Evolutionary conservation across 2,113 vertebrate species (phyloP).

Genomic region (Osmerus eperlanus): DNA sequence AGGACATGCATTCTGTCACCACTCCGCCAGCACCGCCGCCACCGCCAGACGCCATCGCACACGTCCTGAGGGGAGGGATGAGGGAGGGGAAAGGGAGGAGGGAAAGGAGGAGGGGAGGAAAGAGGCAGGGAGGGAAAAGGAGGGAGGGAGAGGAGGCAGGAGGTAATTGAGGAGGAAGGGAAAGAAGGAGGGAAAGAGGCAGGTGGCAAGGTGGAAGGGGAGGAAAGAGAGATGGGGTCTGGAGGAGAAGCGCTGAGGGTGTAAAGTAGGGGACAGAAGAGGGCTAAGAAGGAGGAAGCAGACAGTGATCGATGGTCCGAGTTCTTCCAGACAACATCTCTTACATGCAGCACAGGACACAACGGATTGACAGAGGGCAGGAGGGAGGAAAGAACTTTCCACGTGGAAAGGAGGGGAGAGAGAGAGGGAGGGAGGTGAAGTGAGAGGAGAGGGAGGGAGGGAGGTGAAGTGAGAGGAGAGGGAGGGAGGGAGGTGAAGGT

Average conservation of each 20-base stretch:
- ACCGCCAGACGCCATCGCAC: constrained; percentile 54
- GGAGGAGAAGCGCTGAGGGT: constrained; percentile 17
- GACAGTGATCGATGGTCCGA: too few species aligned
- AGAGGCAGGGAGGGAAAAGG: neutral
- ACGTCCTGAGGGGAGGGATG: constrained; percentile 24
- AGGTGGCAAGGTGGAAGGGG: neutral
- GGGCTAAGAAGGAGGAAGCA: neutral
- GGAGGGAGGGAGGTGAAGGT: too few species aligned
- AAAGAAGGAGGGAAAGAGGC: neutral
- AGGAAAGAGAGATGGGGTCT: neutral
- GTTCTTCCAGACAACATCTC: too few species aligned
- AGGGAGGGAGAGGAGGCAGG: neutral
- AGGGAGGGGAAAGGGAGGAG: neutral
- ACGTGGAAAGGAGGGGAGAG: neutral
- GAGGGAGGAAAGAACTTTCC: too few species aligned
- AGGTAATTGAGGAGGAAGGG: neutral
- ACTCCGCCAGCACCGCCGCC: constrained; percentile 33
- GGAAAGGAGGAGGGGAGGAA: neutral
- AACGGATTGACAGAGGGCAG: too few species aligned
- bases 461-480: too few species aligned
- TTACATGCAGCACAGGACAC: too few species aligned
- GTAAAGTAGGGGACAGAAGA: too few species aligned
- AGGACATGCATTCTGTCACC: constrained; percentile 36
- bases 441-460: neutral
- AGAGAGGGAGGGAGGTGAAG: neutral